Conservation (phyloP, 2,113 vertebrate genomes). For the Poicephalus meyeri region DNA sequence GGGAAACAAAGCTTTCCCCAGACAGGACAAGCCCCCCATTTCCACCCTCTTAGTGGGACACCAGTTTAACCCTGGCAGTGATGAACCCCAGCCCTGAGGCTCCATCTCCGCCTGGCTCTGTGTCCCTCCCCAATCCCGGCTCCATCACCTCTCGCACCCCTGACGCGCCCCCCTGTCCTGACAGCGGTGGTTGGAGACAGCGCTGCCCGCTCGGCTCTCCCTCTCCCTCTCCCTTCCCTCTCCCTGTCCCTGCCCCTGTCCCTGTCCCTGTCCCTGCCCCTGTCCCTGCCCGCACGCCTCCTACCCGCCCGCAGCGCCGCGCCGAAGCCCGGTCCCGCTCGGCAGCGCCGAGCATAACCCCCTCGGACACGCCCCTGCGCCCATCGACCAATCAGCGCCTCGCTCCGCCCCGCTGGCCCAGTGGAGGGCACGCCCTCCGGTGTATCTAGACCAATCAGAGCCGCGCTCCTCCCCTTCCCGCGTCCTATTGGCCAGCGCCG, state of each 20-base stretch:
- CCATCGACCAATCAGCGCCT: neutral
- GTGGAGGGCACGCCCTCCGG: accelerated
- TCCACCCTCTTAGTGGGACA: neutral
- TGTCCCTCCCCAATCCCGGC: neutral
- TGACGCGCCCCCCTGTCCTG: neutral
- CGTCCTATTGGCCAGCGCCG: neutral
- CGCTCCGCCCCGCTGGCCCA: neutral
- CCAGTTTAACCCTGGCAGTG: too few relatives aligned
- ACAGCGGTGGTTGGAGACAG: accelerated
- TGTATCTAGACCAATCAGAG: neutral
- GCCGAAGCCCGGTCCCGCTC: neutral
- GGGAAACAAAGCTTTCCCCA: neutral
- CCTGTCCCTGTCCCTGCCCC: neutral
- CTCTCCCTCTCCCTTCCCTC: too few relatives aligned
- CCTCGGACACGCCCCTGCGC: neutral
- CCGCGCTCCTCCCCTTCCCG: neutral
- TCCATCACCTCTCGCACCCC: neutral
- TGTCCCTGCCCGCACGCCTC: neutral
- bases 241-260: neutral
- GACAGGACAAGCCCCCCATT: neutral
- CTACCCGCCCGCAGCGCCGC: neutral
- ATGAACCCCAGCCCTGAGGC: neutral
- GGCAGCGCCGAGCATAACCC: neutral
- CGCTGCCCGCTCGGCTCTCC: neutral
- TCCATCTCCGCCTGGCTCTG: neutral